These are phyloP conservation scores for Phylloscopus trochiloides DNA, from an alignment of 2,113 vertebrate genomes.

Conservation along the genomic window DNA sequence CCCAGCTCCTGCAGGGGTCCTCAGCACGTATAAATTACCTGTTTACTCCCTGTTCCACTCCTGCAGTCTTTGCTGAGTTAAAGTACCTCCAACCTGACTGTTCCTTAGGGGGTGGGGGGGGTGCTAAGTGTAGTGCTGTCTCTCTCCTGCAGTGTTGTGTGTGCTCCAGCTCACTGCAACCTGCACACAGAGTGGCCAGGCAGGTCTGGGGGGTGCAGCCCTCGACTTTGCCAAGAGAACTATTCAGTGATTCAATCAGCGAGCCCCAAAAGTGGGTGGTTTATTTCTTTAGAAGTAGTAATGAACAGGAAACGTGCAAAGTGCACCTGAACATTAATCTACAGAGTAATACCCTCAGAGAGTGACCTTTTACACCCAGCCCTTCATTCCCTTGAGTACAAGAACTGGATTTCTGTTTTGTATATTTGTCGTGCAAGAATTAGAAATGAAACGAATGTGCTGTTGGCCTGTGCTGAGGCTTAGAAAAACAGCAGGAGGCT, in stretches of 20 bases:
- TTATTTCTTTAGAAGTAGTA: background rate
- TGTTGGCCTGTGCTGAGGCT: background rate
- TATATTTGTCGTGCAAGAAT: background rate
- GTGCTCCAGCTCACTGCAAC: background rate
- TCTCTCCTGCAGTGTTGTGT: rapidly evolving
- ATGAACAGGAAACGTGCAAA: background rate
- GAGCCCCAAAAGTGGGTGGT: rapidly evolving
- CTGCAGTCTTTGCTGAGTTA: background rate
- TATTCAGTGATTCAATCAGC: background rate
- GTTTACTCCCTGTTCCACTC: background rate
- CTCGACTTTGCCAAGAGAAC: background rate
- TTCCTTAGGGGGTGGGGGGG: background rate
- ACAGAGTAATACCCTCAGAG: background rate
- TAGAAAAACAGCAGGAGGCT: constrained; percentile 18
- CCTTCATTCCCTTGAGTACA: background rate
- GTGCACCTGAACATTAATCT: background rate
- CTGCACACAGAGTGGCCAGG: rapidly evolving
- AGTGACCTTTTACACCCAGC: background rate
- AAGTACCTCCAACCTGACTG: rapidly evolving
- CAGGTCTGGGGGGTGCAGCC: background rate
- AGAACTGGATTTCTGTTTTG: background rate
- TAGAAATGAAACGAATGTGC: constrained; percentile 3
- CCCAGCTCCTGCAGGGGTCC: rapidly evolving
- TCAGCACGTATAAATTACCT: background rate
- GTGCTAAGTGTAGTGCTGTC: background rate